phyloP scores from a whole-genome alignment of 35 echinoderm and acorn worm genomes.

The Strongylocentrotus purpuratus region DNA sequence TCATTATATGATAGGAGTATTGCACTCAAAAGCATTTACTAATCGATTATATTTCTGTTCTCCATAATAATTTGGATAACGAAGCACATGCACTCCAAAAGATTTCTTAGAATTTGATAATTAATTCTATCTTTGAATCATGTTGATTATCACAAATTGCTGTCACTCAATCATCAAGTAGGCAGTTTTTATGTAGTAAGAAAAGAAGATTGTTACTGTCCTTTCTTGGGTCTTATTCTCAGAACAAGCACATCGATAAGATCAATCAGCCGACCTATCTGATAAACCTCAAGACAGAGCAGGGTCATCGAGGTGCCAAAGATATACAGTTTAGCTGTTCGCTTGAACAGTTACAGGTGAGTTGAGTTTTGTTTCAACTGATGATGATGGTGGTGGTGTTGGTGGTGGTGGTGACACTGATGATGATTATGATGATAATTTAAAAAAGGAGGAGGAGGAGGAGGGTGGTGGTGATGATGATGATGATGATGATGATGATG shows the following conservation, averaged over 20 bases:
- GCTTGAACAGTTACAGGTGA: constrained; percentile 94
- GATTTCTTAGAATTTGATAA: too few relatives aligned
- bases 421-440: too few relatives aligned
- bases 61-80: too few relatives aligned
- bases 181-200: neutral
- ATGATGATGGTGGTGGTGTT: neutral
- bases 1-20: too few relatives aligned
- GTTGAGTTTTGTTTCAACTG: neutral
- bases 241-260: constrained; percentile 98
- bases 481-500: neutral
- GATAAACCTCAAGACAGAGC: constrained; percentile 90
- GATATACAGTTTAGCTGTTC: constrained; percentile 97
- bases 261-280: constrained; percentile 88
- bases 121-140: too few relatives aligned
- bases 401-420: neutral
- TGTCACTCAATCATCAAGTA: too few relatives aligned
- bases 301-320: constrained; percentile 66
- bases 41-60: too few relatives aligned
- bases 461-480: too few relatives aligned
- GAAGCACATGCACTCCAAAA: too few relatives aligned
- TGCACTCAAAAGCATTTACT: too few relatives aligned
- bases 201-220: neutral
- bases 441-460: too few relatives aligned
- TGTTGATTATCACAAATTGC: too few relatives aligned
- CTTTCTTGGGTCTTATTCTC: neutral